A percentile compares a stretch with the other conserved stretches of the same genome.
Conservation (phyloP, 2,888 invertebrate species). For the Synanthedon formicaeformis region DNA sequence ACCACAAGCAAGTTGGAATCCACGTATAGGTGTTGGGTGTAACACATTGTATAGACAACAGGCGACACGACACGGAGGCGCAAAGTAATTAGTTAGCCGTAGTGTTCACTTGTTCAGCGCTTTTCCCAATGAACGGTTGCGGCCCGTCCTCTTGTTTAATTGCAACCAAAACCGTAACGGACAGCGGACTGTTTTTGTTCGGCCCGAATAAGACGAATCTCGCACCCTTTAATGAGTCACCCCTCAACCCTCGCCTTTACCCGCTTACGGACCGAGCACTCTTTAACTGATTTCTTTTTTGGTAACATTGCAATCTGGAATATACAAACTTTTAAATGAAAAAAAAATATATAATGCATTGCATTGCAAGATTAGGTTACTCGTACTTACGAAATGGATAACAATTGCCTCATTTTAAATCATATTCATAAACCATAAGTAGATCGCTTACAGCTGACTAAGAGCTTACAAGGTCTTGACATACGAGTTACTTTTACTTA, state of each 20-base stretch:
- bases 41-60: constrained; percentile 20
- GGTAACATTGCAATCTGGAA: too few relatives aligned
- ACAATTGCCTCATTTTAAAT: too few relatives aligned
- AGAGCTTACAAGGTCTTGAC: too few relatives aligned
- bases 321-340: neutral
- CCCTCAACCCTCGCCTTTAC: neutral
- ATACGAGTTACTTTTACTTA: too few relatives aligned
- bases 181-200: constrained; percentile 53
- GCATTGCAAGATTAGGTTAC: too few relatives aligned
- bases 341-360: constrained; percentile 3
- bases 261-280: neutral
- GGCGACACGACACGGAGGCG: constrained; percentile 22
- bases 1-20: constrained; percentile 45
- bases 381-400: too few relatives aligned
- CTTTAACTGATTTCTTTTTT: too few relatives aligned
- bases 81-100: constrained; percentile 60
- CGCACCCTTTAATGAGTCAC: constrained; percentile 49
- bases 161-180: constrained; percentile 55
- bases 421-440: too few relatives aligned
- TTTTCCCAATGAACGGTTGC: constrained; percentile 47
- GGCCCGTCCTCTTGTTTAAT: constrained; percentile 52
- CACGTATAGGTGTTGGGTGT: constrained; percentile 31
- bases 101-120: constrained; percentile 56
- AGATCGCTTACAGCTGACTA: too few relatives aligned
- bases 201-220: constrained; percentile 44